phyloP scores from a whole-genome alignment of 2,113 vertebrate genomes.

The Malurus alboscapulatus region DNA sequence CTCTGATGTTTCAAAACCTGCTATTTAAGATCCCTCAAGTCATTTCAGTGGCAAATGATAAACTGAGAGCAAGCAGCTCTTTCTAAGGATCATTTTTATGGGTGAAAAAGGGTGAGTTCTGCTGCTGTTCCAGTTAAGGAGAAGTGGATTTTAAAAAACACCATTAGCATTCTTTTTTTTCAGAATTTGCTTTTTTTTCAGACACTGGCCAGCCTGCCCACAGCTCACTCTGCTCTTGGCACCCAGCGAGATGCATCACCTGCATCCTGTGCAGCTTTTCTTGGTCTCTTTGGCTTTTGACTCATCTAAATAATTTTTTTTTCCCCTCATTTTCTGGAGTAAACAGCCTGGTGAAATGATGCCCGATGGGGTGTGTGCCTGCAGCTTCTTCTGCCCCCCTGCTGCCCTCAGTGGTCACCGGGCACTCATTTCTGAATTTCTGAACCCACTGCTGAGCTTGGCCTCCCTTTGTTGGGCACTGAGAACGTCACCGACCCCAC shows the following conservation, averaged over 20 bases:
- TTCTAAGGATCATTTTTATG: neutral
- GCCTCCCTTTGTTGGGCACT: neutral
- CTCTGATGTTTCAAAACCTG: neutral
- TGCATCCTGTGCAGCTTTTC: neutral
- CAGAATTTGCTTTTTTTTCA: neutral
- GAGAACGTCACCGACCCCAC: neutral
- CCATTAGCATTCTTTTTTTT: neutral
- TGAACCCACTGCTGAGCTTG: neutral
- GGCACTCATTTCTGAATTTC: slow-evolving; percentile 9
- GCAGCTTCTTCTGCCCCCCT: neutral
- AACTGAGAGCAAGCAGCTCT: neutral
- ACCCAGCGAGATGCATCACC: neutral
- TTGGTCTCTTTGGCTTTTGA: neutral
- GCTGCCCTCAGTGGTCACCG: neutral
- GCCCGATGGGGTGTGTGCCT: neutral
- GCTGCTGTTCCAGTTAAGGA: neutral
- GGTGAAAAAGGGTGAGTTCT: neutral
- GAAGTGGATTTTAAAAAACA: neutral
- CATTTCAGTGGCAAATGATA: neutral
- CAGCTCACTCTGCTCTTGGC: neutral
- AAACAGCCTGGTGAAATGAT: fast-evolving
- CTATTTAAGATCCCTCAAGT: neutral
- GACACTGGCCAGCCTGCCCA: neutral
- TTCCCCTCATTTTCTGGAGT: neutral
- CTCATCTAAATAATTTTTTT: neutral